Conservation (phyloP, 2,888 invertebrate species). For the Atethmia centrago region DNA sequence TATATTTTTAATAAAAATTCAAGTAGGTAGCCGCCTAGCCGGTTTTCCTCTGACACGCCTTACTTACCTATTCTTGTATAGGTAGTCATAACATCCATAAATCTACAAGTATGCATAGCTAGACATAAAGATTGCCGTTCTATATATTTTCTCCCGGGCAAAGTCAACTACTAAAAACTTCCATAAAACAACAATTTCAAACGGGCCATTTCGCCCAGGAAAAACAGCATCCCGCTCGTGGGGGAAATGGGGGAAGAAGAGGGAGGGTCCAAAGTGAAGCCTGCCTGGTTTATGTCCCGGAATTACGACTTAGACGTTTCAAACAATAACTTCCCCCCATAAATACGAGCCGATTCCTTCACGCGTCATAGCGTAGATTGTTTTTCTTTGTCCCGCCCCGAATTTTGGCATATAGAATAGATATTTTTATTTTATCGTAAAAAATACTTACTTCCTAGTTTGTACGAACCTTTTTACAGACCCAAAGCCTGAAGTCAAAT, state of each 20-base stretch:
- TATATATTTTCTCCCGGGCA: slow-evolving; percentile 87
- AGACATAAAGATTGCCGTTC: slow-evolving; percentile 83
- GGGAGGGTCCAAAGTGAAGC: slow-evolving; percentile 85
- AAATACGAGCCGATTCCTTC: slow-evolving; percentile 90
- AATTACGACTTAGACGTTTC: slow-evolving; percentile 91
- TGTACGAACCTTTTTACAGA: neutral
- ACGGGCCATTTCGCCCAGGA: slow-evolving; percentile 89
- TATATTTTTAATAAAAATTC: too few species aligned
- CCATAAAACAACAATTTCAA: slow-evolving; percentile 91
- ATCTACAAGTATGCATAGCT: slow-evolving; percentile 64
- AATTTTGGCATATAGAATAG: slow-evolving; percentile 32
- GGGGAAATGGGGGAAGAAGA: slow-evolving; percentile 65
- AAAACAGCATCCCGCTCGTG: slow-evolving; percentile 87
- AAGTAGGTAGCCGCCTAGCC: neutral
- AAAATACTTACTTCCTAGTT: slow-evolving; percentile 14
- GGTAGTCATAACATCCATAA: slow-evolving; percentile 51
- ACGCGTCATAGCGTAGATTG: slow-evolving; percentile 88
- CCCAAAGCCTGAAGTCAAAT: slow-evolving; percentile 1
- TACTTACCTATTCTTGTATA: slow-evolving; percentile 18
- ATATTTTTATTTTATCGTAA: neutral
- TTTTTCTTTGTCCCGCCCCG: slow-evolving; percentile 78
- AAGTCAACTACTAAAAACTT: slow-evolving; percentile 91
- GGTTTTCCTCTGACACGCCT: slow-evolving; percentile 5
- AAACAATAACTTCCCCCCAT: slow-evolving; percentile 89
- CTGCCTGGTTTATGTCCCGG: slow-evolving; percentile 87